A percentile compares a stretch with the other conserved stretches of the same genome.
Conservation (phyloP, 2,797 vertebrate species). For the Mus spretus region DNA sequence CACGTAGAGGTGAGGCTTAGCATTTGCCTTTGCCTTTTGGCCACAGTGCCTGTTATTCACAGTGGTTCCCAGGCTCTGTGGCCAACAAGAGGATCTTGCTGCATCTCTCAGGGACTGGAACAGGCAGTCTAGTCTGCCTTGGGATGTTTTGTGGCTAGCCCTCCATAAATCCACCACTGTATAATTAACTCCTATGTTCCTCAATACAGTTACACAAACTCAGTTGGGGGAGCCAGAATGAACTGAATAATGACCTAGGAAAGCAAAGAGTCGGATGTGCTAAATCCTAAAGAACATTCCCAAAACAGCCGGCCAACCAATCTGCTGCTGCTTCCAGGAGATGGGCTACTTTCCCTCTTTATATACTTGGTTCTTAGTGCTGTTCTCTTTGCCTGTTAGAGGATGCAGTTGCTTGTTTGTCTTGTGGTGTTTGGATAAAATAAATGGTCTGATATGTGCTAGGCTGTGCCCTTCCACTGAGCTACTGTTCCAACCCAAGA, state of each 20-base stretch:
- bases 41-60: slow-evolving; percentile 65
- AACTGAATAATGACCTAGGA: slow-evolving; percentile 11
- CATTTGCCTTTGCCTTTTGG: slow-evolving; percentile 67
- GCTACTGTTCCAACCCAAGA: not conserved
- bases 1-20: not conserved
- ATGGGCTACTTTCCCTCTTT: not conserved
- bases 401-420: not conserved
- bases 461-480: not conserved
- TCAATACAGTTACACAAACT: slow-evolving; percentile 61
- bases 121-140: slow-evolving; percentile 61
- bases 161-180: slow-evolving; percentile 68
- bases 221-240: slow-evolving; percentile 44
- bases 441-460: not conserved
- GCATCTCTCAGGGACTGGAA: slow-evolving; percentile 65
- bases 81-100: slow-evolving; percentile 66
- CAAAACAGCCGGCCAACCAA: not conserved
- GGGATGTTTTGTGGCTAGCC: slow-evolving; percentile 71
- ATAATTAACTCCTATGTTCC: slow-evolving; percentile 73
- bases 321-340: not conserved
- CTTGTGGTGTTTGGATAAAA: not conserved
- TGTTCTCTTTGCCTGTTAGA: slow-evolving; percentile 34
- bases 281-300: slow-evolving; percentile 37
- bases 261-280: not conserved
- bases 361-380: not conserved
- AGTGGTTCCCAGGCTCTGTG: slow-evolving; percentile 59